phyloP scores from a whole-genome alignment of 2,797 vertebrate species.

The Chelon labrosus region DNA sequence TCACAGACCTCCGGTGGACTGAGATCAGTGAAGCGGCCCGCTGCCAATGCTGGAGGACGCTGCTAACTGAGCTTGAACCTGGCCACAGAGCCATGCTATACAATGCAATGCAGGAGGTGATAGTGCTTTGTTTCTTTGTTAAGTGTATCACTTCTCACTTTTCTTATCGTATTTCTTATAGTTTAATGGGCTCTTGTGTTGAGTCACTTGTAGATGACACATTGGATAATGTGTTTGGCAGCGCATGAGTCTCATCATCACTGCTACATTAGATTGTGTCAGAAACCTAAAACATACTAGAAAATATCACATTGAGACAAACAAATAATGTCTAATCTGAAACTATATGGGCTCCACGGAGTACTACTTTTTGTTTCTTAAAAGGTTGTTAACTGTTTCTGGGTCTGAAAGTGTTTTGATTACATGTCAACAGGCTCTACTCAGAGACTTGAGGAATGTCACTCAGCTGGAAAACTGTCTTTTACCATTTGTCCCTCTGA shows the following conservation, averaged over 20 bases:
- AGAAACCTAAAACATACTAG: not conserved
- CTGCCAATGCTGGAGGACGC: slow-evolving; percentile 86
- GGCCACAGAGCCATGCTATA: slow-evolving; percentile 87
- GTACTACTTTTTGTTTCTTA: slow-evolving; percentile 12
- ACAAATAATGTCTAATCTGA: slow-evolving; percentile 4
- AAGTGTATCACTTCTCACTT: slow-evolving; percentile 14
- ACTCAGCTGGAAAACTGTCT: slow-evolving; percentile 84
- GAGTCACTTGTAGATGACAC: not conserved
- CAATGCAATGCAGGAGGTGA: slow-evolving; percentile 84
- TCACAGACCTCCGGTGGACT: slow-evolving; percentile 80
- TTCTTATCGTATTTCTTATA: slow-evolving; percentile 26
- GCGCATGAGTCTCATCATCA: not conserved
- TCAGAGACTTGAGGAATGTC: slow-evolving; percentile 62
- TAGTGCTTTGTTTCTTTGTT: slow-evolving; percentile 20
- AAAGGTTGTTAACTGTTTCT: not conserved
- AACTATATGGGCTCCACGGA: not conserved
- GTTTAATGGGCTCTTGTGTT: slow-evolving; percentile 14
- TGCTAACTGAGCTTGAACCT: slow-evolving; percentile 84
- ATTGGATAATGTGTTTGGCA: not conserved
- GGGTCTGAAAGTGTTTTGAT: slow-evolving; percentile 16
- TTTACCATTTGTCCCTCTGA: slow-evolving; percentile 87
- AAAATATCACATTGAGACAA: not conserved
- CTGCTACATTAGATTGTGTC: not conserved
- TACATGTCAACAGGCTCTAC: slow-evolving; percentile 71
- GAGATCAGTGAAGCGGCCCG: slow-evolving; percentile 65